A percentile compares a stretch with the other conserved stretches of the same genome.
phyloP scores from a whole-genome alignment of 53 echinoderm and acorn worm genomes.

The Holothuria leucospilota region DNA sequence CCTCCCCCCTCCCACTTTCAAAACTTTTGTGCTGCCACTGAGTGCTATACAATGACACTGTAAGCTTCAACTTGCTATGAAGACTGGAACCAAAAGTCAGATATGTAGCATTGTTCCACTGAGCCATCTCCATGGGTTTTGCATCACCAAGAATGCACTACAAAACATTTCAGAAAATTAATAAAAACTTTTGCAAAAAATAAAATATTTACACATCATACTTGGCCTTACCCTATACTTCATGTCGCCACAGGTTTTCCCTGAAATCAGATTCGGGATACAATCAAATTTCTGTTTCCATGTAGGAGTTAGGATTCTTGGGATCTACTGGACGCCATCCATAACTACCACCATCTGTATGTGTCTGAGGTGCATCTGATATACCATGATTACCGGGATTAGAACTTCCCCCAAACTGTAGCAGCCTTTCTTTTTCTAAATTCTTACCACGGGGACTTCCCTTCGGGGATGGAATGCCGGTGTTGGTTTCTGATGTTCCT shows the following conservation, averaged over 20 bases:
- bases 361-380: neutral
- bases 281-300: conserved; percentile 35
- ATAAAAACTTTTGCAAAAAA: neutral
- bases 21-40: too few relatives aligned
- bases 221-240: neutral
- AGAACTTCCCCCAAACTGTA: neutral
- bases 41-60: too few relatives aligned
- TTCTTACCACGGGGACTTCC: neutral
- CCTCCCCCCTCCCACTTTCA: too few relatives aligned
- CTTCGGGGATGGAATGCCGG: neutral
- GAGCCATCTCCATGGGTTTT: too few relatives aligned
- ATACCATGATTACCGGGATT: neutral
- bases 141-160: neutral
- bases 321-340: conserved; percentile 24
- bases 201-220: neutral
- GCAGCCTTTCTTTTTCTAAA: neutral
- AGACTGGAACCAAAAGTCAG: too few relatives aligned
- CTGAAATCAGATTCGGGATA: too few relatives aligned
- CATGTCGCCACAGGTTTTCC: too few relatives aligned
- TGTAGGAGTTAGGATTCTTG: conserved; percentile 35
- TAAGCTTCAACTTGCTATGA: too few relatives aligned
- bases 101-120: too few relatives aligned
- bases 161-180: conserved; percentile 11
- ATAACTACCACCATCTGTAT: neutral
- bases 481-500: neutral